Conservation (phyloP, 2,888 invertebrate genomes). For the Agonum fuliginosum region DNA sequence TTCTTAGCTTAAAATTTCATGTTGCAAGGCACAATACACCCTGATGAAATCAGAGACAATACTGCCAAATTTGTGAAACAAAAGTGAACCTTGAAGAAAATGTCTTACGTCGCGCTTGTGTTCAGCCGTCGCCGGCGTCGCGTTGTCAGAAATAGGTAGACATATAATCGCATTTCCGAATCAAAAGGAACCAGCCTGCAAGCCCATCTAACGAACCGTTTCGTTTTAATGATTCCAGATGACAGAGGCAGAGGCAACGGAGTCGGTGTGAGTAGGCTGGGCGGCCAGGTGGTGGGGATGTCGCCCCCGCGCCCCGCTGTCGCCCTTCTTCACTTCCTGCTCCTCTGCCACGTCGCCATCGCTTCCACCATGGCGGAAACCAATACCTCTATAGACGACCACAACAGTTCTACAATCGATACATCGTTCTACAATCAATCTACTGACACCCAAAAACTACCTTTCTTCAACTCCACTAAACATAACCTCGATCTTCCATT, state of each 20-base stretch:
- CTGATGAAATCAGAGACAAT: background rate
- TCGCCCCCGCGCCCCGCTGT: slow-evolving; percentile 17
- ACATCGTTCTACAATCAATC: background rate
- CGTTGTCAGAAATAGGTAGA: slow-evolving; percentile 8
- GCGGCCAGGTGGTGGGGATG: slow-evolving; percentile 45
- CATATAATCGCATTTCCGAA: slow-evolving; percentile 45
- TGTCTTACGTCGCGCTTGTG: background rate
- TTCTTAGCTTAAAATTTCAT: background rate
- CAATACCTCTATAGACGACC: background rate
- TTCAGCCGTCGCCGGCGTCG: background rate
- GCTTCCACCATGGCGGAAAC: background rate
- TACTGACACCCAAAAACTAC: background rate
- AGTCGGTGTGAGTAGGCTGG: slow-evolving; percentile 14
- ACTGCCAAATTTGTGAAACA: background rate
- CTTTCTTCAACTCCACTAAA: background rate
- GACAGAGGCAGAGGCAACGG: slow-evolving; percentile 10
- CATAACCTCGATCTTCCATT: background rate
- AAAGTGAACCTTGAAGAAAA: background rate
- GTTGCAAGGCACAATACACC: background rate
- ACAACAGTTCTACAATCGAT: background rate
- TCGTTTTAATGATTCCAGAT: slow-evolving; percentile 48
- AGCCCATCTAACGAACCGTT: slow-evolving; percentile 33
- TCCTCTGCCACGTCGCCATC: slow-evolving; percentile 4
- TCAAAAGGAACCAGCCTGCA: slow-evolving; percentile 25
- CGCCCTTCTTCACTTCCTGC: slow-evolving; percentile 32